Evolutionary conservation across 2,113 vertebrate genomes (phyloP), one percentile per base, ranked within the genome.

Genomic region (Manacus vitellinus): DNA sequence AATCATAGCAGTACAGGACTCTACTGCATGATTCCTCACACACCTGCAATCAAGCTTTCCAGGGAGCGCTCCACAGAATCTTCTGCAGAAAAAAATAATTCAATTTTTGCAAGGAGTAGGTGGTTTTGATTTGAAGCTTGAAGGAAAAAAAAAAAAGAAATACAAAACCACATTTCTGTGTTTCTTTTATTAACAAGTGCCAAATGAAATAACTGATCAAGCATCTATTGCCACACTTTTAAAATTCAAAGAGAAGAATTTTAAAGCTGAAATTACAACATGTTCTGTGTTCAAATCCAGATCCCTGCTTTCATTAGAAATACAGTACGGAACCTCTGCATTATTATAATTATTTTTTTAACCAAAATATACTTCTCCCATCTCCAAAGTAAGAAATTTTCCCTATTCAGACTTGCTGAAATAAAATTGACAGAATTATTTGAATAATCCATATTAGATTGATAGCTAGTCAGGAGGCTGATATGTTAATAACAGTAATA

Each of bases 321-420:
- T 84, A 54, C 61, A 68, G 35, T 65, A 77, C 79, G 54, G 62
- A 95, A 94, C 10, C 5, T 94, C 41, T 87, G 66, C 55, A 79
- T 70, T 89, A 41, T 83, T 83, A 41, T 18, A 46, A 37, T 58
- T 27, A 9, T 22, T 51, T 73, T 72, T 81, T 43, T 21, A 86
- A 71, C 21, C 58, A 84, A 97, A 97, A 85, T 82, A 23, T 87
- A 94, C 96, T 98, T 97, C 91, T 55, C 74, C 91, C 67, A 92
- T 92, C 49, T 95, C 24, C 55, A 91, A 70, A 88, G 85, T 58
- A 89, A 84, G 72, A 86, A 89, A 47, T 62, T 88, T 95, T 78
- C 47, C 70, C 65, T 90, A 85, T 89, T 85, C 91, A 92, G 85
- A 96, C 91, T 93, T 89, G 89, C 4, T 89, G 71, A 94, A 95